Evolutionary conservation across 2,888 invertebrate genomes (phyloP), one percentile per base, ranked within the genome.

Genomic region (Hypomecis atomaria): DNA sequence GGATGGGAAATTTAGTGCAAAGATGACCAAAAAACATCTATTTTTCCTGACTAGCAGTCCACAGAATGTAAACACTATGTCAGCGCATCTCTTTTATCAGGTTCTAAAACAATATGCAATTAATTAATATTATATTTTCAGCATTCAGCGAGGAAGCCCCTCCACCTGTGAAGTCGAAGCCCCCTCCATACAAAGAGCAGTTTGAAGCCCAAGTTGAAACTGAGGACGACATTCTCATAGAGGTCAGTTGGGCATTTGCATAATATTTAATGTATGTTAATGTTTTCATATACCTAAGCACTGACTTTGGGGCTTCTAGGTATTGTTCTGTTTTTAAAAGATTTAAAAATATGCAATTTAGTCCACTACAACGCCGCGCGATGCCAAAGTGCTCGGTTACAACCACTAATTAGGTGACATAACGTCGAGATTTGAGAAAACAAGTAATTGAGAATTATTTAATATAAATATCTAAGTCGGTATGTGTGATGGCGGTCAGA

Each of bases 191-290:
- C 71, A 77, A 84, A 59, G 87, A 87, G 3, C 79, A 83, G 54
- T 85, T 84, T 76, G 89, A 88, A 68, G 75, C 78, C 9, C 75
- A 77, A 10, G 77, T 77, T 1, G 92, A 90, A 65, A 93, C 91
- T 52, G 94, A 95, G 65, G 94, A 94, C 73, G 95, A 95, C 61
- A 93, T 94, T 13, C 88, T 94, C 69, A 94, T 95, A 36, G 95
- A 95, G 91, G 95, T 94, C 76, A 70, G 71, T 74, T 50, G 33
- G 13, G 48, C 56, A 59, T 63, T 60, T 49, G 52, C 36, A 66
- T 62, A 60, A 38, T 34, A 60, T 62, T 60, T 49, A 65, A 44
- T 62, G 13, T 58, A 37, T 36, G n/a, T 42, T 10, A 52, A 42
- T 52, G 6, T 33, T 23, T 33, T 50, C 9, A 38, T 13, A 6